phyloP scores from a whole-genome alignment of 2,888 invertebrate genomes.

The Rotaria magnacalcarata region DNA sequence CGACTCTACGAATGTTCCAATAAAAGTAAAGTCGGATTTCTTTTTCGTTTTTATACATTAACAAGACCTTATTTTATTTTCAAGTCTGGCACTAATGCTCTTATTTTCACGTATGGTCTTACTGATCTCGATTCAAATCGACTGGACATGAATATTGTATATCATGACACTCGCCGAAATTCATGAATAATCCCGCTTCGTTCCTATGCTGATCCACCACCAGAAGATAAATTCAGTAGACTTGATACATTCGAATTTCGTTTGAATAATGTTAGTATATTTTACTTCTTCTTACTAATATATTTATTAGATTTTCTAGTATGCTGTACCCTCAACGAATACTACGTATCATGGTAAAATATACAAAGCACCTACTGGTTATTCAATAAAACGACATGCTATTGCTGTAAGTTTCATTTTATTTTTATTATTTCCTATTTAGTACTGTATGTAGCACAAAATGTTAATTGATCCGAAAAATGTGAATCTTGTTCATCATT shows the following conservation, averaged over 20 bases:
- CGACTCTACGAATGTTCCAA: conserved; percentile 41
- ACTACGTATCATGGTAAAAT: conserved; percentile 35
- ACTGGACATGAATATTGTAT: background rate
- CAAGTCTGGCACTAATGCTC: conserved; percentile 36
- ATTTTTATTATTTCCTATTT: no score
- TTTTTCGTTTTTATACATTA: background rate
- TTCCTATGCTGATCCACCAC: background rate
- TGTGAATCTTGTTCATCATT: conserved; percentile 39
- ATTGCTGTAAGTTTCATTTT: background rate
- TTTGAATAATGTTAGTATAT: background rate
- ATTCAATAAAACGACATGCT: background rate
- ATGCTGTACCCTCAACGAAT: background rate
- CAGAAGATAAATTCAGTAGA: background rate
- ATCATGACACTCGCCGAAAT: background rate
- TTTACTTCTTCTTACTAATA: background rate
- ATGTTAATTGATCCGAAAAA: background rate
- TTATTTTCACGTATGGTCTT: conserved; percentile 42
- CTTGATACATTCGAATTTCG: conserved; percentile 33
- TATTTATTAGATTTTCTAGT: background rate
- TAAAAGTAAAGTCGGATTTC: background rate
- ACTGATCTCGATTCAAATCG: conserved; percentile 36
- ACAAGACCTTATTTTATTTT: background rate
- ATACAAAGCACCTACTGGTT: background rate
- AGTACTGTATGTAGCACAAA: background rate
- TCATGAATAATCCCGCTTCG: background rate